A percentile compares a stretch with the other conserved stretches of the same genome.
These are phyloP conservation scores for Luidia sarsii DNA, from an alignment of 53 echinoderm and acorn worm genomes.

Conservation along the genomic window DNA sequence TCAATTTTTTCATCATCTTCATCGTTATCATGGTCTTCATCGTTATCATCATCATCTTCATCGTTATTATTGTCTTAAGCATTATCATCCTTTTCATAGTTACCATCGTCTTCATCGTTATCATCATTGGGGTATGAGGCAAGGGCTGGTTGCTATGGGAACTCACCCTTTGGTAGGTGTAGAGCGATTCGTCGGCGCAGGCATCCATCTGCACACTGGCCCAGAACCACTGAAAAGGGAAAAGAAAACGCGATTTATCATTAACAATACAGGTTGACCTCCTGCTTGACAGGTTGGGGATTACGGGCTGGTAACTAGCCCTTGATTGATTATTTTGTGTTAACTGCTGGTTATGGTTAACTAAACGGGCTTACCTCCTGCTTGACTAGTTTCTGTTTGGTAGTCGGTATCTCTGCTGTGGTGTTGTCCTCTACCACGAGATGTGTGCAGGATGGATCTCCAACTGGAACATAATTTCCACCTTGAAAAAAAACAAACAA, in stretches of 20 bases:
- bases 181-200: conserved; percentile 83
- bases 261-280: not conserved
- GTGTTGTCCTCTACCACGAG: conserved; percentile 83
- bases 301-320: not conserved
- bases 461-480: conserved; percentile 65
- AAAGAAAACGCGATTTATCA: not conserved
- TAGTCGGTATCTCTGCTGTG: conserved; percentile 51
- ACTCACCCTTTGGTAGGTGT: conserved; percentile 78
- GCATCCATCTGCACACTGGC: conserved; percentile 97
- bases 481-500: conserved; percentile 54
- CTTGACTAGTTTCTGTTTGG: conserved; percentile 71
- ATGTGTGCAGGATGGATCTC: conserved; percentile 79
- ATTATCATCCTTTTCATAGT: too few relatives aligned
- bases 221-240: conserved; percentile 91
- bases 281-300: not conserved
- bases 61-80: too few relatives aligned
- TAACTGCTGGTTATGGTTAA: too few relatives aligned
- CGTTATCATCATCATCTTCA: too few relatives aligned
- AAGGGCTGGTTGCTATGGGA: not conserved
- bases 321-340: not conserved
- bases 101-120: too few relatives aligned
- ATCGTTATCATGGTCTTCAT: too few relatives aligned
- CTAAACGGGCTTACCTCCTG: conserved; percentile 93
- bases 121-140: too few relatives aligned
- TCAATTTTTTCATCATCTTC: too few relatives aligned